Base-by-base conservation (phyloP, 2,888 invertebrate species). In the Melolontha melolontha region DNA sequence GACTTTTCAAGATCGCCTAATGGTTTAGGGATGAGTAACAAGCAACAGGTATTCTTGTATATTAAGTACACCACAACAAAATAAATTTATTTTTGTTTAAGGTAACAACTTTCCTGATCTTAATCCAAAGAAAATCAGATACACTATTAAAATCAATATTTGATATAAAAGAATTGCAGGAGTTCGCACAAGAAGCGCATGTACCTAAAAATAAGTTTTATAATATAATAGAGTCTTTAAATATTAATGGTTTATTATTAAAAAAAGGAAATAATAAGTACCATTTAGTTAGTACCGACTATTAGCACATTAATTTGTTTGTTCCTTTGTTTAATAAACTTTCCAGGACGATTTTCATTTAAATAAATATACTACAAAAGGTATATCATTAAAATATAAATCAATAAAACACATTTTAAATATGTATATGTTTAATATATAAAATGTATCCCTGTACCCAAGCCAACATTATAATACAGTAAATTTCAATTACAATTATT, bases 161-260 rank as follows among this genome's bases (percentile, higher is more conserved):
- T 79, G 89, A 92, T 1, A 85, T 88, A 64, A 87, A 89, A 63
- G 95, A 96, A 83, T 86, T 97, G 76, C 89, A 90, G 78, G 88
- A 92, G 77, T 86, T 95, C 64, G 91, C 91, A 27, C 84, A 85
- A 75, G 85, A 88, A 6, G 87, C 88, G 0, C 90, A 90, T 1
- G 86, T 96, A 44, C 80, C 87, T 0, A 81, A 86, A 42, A 85
- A 88, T 0, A 90, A 92, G 77, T 88, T 94, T 72, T 86, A 86
- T 54, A 87, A 89, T 71, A 86, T 96, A 54, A 86, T 97, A 62
- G 89, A 91, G 73, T 88, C 91, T 40, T 87, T 97, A 74, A 97
- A 97, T 80, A 86, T 90, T 75, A 93, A 95, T 81, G 96, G 96
- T 8, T 92, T 91, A 83, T 85, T 97, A 72, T 84, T 97, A 72